Evolutionary conservation across 2,888 invertebrate species (phyloP), one percentile per base, ranked within the genome.

Genomic region (Drosophila cognata): DNA sequence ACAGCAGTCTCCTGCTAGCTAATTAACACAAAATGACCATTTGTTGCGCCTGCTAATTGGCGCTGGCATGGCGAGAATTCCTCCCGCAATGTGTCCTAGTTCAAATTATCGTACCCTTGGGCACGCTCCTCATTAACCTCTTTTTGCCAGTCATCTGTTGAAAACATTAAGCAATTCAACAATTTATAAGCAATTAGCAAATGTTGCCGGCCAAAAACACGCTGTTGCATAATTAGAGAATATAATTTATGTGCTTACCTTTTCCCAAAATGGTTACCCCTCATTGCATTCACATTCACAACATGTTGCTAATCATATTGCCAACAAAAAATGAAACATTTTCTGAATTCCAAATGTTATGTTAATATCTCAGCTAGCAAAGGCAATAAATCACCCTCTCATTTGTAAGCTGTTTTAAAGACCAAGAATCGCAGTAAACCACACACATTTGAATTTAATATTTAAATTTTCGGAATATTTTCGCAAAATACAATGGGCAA

Each of bases 171-270:
- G 78, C 84, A 84, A 77, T 81, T 81, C 66, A 74, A 86, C 81
- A 84, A 84, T 87, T 84, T 84, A 78, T 72, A 86, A 74, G 84
- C 80, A 86, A 89, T 86, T 87, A 78, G 84, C 33, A 74, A 77
- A 74, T 69, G 74, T 73, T 79, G 74, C 53, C 53, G 65, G 21
- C 41, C 64, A 56, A 36, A 21, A 11, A 43, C 67, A 64, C 70
- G 70, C 52, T 66, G 41, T 35, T 70, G 79, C 73, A 79, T 88
- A 88, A 84, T 82, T 85, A 79, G 52, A 57, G 64, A 68, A 80
- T 77, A 71, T 60, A 74, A 71, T 79, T 77, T 62, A 51, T 65
- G 57, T 33, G 28, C 16, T 29, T 41, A 63, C 55, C 65, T 59
- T 72, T 66, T 46, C 16, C 46, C n/a, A 43, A 67, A 73, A 35